Conservation (phyloP, 2,113 vertebrate species). For the Upupa epops region DNA sequence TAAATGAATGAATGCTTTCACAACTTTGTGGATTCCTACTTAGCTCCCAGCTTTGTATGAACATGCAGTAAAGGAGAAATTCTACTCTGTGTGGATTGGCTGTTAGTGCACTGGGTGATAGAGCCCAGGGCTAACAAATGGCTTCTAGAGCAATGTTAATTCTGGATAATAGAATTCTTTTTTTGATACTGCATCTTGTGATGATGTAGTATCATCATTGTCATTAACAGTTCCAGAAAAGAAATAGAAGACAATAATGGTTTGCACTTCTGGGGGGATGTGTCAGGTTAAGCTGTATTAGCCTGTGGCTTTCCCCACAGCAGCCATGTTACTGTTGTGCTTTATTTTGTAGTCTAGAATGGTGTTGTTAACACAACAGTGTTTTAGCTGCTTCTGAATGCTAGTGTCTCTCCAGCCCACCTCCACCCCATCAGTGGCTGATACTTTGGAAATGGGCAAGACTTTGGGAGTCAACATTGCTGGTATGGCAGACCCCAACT, state of each 20-base stretch:
- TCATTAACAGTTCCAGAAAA: background rate
- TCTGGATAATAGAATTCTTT: background rate
- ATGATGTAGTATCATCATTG: background rate
- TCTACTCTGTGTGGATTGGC: too few species aligned
- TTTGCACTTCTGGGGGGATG: background rate
- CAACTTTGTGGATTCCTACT: too few species aligned
- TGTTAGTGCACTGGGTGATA: too few species aligned
- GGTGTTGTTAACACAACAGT: background rate
- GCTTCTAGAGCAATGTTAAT: background rate
- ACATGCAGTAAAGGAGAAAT: too few species aligned
- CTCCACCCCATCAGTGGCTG: accelerated
- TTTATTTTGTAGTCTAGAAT: background rate
- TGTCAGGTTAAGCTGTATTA: background rate
- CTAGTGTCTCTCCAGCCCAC: background rate
- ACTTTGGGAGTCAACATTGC: background rate
- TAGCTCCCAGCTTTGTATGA: too few species aligned
- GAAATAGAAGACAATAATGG: background rate
- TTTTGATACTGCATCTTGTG: background rate
- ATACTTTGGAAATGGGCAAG: background rate
- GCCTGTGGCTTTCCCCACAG: background rate
- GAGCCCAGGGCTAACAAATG: too few species aligned
- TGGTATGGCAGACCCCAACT: background rate
- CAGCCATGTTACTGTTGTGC: background rate
- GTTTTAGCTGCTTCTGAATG: background rate
- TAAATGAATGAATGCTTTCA: too few species aligned